Evolutionary conservation across 2,888 invertebrate species (phyloP).

Genomic region (Cheilosia vulpina): DNA sequence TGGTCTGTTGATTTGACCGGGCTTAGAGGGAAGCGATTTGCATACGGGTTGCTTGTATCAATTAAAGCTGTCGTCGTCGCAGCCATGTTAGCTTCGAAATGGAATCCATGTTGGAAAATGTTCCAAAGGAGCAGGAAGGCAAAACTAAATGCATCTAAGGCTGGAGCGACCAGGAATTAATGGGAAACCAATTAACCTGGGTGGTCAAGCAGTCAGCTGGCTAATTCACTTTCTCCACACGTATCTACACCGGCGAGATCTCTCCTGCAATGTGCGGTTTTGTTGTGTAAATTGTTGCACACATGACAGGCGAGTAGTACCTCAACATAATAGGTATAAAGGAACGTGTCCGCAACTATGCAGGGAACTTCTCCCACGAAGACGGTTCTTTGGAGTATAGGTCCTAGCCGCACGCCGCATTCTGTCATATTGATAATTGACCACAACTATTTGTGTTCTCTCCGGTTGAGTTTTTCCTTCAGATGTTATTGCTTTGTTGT

Average conservation of each 20-base stretch:
- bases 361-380: background rate
- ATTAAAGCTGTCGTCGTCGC: slow-evolving; percentile 57
- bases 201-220: slow-evolving; percentile 71
- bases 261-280: slow-evolving; percentile 53
- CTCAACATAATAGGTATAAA: no score
- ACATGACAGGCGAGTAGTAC: slow-evolving; percentile 46
- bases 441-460: slow-evolving; percentile 64
- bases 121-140: slow-evolving; percentile 13
- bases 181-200: slow-evolving; percentile 77
- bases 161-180: slow-evolving; percentile 74
- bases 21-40: slow-evolving; percentile 47
- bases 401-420: slow-evolving; percentile 55
- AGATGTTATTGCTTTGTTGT: background rate
- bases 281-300: slow-evolving; percentile 72
- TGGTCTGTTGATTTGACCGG: slow-evolving; percentile 43
- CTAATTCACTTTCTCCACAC: slow-evolving; percentile 75
- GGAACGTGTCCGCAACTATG: slow-evolving; percentile 29
- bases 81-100: slow-evolving; percentile 17
- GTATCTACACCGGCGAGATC: slow-evolving; percentile 51
- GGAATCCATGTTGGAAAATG: slow-evolving; percentile 50
- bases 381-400: slow-evolving; percentile 2
- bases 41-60: slow-evolving; percentile 62
- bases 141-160: slow-evolving; percentile 17
- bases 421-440: slow-evolving; percentile 73
- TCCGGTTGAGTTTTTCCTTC: slow-evolving; percentile 12